phyloP scores from a whole-genome alignment of 2,888 invertebrate genomes.

The Amiota minor region DNA sequence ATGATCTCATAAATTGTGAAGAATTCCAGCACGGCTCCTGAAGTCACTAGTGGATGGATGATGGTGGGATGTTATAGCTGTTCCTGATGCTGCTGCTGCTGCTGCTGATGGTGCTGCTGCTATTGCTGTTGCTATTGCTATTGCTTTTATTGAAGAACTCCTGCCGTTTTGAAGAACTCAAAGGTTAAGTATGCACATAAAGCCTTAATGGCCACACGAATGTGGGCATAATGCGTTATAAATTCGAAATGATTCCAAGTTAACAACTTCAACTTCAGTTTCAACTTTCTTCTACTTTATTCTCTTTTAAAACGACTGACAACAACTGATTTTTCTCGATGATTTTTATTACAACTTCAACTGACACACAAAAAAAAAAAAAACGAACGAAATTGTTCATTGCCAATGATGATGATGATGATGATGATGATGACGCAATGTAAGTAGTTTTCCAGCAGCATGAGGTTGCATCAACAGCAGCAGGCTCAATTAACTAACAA shows the following conservation, averaged over 20 bases:
- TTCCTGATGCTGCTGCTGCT: background rate
- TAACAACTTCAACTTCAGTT: background rate
- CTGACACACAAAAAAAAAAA: too few species aligned
- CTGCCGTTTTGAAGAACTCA: slow-evolving; percentile 18
- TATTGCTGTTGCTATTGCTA: background rate
- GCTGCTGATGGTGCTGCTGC: background rate
- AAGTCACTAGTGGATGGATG: background rate
- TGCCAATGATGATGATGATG: too few species aligned
- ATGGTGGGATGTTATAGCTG: background rate
- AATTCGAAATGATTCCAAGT: background rate
- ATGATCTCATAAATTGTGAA: slow-evolving; percentile 70
- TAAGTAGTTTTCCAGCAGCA: background rate
- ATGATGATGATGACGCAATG: background rate
- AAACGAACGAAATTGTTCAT: too few species aligned
- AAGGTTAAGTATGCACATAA: slow-evolving; percentile 23
- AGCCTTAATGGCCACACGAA: slow-evolving; percentile 4
- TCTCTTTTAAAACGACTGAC: background rate
- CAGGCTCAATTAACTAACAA: background rate
- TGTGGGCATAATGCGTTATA: slow-evolving; percentile 8
- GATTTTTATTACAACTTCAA: too few species aligned
- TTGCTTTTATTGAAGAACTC: background rate
- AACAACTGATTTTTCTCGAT: too few species aligned
- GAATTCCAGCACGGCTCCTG: slow-evolving; percentile 15
- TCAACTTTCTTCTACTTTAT: slow-evolving; percentile 2
- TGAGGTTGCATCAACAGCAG: background rate